Percentiles rank a stretch among this genome's conserved stretches.
Evolutionary conservation across 2,888 invertebrate species (phyloP).

Genomic region (Neria commutata): DNA sequence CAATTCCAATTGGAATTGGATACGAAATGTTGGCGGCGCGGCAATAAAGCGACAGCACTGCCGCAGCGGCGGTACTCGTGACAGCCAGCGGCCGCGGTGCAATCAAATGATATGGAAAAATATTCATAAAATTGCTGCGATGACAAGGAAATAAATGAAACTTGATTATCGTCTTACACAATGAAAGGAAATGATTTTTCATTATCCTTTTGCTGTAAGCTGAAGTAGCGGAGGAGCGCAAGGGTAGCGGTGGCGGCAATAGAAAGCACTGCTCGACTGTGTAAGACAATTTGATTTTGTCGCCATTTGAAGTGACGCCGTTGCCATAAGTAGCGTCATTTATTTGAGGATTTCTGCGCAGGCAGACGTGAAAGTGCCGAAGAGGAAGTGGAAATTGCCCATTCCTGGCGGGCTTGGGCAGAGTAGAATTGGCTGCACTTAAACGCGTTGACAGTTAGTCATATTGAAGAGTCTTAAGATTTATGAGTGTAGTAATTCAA

Average conservation of each 20-base stretch:
- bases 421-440: not conserved
- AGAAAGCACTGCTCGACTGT: no score
- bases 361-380: conserved; percentile 16
- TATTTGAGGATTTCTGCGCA: conserved; percentile 5
- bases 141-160: not conserved
- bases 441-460: not conserved
- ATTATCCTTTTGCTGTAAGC: not conserved
- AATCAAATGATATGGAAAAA: conserved; percentile 41
- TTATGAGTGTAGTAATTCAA: not conserved
- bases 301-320: conserved; percentile 8
- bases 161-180: conserved; percentile 2
- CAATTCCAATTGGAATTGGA: not conserved
- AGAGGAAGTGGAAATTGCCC: not conserved
- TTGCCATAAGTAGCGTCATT: conserved; percentile 10
- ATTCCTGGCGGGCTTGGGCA: not conserved
- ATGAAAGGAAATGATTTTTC: not conserved
- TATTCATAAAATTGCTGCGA: conserved; percentile 25
- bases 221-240: no score
- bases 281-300: conserved; percentile 29
- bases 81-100: not conserved
- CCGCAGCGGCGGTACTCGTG: no score
- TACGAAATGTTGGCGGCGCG: no score
- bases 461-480: not conserved
- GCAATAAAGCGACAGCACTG: no score
- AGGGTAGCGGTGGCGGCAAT: no score